A percentile compares a stretch with the other conserved stretches of the same genome.
phyloP scores from a whole-genome alignment of 2,113 vertebrate genomes.

The Sceloporus undulatus region DNA sequence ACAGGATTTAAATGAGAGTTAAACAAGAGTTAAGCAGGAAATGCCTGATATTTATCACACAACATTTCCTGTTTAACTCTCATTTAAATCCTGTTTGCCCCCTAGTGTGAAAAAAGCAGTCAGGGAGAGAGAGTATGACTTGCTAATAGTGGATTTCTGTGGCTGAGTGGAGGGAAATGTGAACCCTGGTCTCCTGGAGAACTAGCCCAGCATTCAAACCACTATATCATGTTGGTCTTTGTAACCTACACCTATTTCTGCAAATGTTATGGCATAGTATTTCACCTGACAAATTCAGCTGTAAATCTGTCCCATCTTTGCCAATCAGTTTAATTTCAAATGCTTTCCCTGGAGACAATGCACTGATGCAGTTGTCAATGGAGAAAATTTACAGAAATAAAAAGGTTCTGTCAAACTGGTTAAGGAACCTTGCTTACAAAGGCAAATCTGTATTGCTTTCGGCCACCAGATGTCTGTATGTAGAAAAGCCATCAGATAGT shows the following conservation, averaged over 20 bases:
- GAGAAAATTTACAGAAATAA: background rate
- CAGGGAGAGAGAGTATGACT: too few species aligned
- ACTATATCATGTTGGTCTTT: background rate
- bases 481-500: constrained; percentile 33
- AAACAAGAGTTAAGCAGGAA: too few species aligned
- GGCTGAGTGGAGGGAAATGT: background rate
- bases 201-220: too few species aligned
- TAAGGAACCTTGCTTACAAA: constrained; percentile 21
- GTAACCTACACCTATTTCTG: background rate
- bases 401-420: constrained; percentile 12
- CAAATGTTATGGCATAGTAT: background rate
- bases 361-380: constrained; percentile 8
- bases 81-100: too few species aligned
- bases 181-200: background rate
- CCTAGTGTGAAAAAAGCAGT: too few species aligned
- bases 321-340: background rate
- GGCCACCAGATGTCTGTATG: constrained; percentile 24
- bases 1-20: too few species aligned
- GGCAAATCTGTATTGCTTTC: constrained; percentile 11
- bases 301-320: background rate
- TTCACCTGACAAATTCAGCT: background rate
- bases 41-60: too few species aligned
- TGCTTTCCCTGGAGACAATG: constrained; percentile 10
- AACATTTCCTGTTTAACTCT: too few species aligned
- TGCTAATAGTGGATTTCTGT: background rate